Conservation (phyloP, 2,888 invertebrate genomes). For the Agonopterix subpropinquella region DNA sequence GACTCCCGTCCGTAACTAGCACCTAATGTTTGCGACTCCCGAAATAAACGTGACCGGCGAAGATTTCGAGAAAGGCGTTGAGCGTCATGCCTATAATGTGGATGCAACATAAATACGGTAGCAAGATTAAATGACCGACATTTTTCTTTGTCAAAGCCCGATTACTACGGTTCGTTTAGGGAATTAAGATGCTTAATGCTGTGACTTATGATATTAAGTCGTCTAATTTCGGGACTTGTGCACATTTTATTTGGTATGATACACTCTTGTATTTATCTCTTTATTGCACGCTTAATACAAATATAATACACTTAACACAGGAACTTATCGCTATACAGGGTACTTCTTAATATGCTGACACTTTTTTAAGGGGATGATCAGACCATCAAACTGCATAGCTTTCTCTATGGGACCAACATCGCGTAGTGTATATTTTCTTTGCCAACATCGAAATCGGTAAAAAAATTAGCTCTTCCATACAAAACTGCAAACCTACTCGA, state of each 20-base stretch:
- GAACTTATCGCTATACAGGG: too few relatives aligned
- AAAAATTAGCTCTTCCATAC: too few relatives aligned
- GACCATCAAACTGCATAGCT: too few relatives aligned
- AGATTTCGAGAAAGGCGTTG: slow-evolving; percentile 53
- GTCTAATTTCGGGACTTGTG: background rate
- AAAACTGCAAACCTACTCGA: too few relatives aligned
- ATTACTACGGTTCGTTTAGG: slow-evolving; percentile 37
- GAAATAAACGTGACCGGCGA: slow-evolving; percentile 60
- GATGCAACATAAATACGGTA: slow-evolving; percentile 41
- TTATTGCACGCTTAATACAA: too few relatives aligned
- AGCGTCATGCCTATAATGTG: slow-evolving; percentile 37
- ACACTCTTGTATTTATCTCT: too few relatives aligned
- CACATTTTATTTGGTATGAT: background rate
- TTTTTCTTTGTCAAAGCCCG: slow-evolving; percentile 37
- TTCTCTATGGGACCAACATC: too few relatives aligned
- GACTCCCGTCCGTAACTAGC: slow-evolving; percentile 7
- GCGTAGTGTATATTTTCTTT: too few relatives aligned
- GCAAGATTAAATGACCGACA: slow-evolving; percentile 36
- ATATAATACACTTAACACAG: too few relatives aligned
- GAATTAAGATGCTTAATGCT: slow-evolving; percentile 8
- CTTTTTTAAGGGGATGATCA: too few relatives aligned
- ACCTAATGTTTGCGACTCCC: slow-evolving; percentile 31
- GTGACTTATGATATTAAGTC: background rate
- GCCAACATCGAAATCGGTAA: too few relatives aligned
- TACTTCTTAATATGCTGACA: too few relatives aligned